These are phyloP conservation scores for Drepana arcuata DNA, from an alignment of 1,140 invertebrate genomes.

Conservation along the genomic window DNA sequence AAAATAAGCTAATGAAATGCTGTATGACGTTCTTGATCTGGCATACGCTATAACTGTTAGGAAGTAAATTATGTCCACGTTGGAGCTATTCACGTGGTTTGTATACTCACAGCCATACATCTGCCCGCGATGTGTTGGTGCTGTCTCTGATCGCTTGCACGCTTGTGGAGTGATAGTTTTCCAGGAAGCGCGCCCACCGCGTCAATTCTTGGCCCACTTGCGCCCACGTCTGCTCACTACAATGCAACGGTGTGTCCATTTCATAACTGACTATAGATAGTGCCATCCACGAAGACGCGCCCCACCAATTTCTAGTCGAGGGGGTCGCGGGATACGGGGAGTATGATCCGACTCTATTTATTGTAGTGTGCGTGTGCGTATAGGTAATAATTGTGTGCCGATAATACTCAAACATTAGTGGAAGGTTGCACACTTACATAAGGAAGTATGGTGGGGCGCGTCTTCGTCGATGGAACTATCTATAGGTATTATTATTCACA, in stretches of 20 bases:
- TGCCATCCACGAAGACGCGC: no score
- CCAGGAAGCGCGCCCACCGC: slow-evolving; percentile 55
- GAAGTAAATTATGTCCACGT: background rate
- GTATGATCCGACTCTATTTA: no score
- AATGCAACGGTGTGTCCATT: no score
- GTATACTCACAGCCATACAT: slow-evolving; percentile 36
- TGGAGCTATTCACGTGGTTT: background rate
- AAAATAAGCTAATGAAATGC: background rate
- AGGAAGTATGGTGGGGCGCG: no score
- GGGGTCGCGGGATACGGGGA: no score
- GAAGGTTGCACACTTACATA: no score
- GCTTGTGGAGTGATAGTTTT: slow-evolving; percentile 45
- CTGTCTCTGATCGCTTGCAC: slow-evolving; percentile 23
- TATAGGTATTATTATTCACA: no score
- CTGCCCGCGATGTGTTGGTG: slow-evolving; percentile 8
- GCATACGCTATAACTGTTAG: background rate
- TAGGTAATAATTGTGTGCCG: no score
- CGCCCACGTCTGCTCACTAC: slow-evolving; percentile 44
- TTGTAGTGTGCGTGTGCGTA: no score
- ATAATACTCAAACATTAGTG: no score
- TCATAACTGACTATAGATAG: background rate
- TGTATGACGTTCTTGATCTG: background rate
- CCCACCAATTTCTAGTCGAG: no score
- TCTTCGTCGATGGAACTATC: no score
- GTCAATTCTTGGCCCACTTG: slow-evolving; percentile 42